Conservation (phyloP, 2,113 vertebrate species). For the Cnemophilus loriae region DNA sequence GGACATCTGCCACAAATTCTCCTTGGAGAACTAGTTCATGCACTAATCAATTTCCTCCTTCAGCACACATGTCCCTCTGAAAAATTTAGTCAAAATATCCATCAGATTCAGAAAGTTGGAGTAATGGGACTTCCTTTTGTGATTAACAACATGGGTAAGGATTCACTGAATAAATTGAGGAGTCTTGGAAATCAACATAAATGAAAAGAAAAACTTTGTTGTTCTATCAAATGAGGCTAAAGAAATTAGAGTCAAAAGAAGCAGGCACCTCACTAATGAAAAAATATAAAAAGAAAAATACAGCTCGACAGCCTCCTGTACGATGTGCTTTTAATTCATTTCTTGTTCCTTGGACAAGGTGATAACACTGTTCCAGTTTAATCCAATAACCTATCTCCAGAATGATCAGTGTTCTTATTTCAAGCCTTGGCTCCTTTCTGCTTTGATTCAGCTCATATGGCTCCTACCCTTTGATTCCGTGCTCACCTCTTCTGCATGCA, state of each 20-base stretch:
- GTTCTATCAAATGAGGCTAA: conserved; percentile 1
- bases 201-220: conserved; percentile 1
- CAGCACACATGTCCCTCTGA: neutral
- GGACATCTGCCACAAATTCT: conserved; percentile 11
- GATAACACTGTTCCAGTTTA: conserved; percentile 57
- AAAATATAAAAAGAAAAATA: conserved; percentile 12
- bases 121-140: neutral
- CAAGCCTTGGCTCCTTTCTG: conserved; percentile 38
- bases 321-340: conserved; percentile 32
- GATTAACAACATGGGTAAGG: neutral
- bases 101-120: neutral
- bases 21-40: neutral
- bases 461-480: conserved; percentile 44
- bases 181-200: neutral
- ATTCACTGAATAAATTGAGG: neutral
- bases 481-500: conserved; percentile 61
- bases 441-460: conserved; percentile 49
- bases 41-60: conserved; percentile 33
- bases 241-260: conserved; percentile 31
- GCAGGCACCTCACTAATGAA: conserved; percentile 26
- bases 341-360: conserved; percentile 50
- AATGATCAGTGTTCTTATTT: conserved; percentile 60
- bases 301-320: neutral
- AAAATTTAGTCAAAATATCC: neutral
- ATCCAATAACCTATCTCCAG: conserved; percentile 59